A percentile compares a stretch with the other conserved stretches of the same genome.
Evolutionary conservation across 2,797 vertebrate genomes (phyloP).

Genomic region (Aplochiton taeniatus): DNA sequence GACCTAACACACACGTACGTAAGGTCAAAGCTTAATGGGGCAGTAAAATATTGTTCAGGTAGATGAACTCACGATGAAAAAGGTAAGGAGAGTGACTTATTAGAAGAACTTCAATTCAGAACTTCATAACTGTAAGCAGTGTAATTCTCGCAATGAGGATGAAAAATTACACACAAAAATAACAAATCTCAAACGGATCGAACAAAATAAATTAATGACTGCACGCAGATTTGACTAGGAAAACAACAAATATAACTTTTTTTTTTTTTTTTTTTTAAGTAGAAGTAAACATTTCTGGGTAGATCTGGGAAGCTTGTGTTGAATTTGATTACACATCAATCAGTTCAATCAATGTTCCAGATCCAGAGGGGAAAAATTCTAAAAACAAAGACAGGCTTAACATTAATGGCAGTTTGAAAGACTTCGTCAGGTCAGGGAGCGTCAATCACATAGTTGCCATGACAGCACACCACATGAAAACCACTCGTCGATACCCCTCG

Average conservation of each 20-base stretch:
- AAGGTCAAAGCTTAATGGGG: neutral
- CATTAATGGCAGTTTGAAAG: conserved; percentile 16
- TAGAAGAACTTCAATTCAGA: neutral
- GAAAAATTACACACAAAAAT: conserved; percentile 51
- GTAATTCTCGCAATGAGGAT: conserved; percentile 25
- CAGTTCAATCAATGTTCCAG: neutral
- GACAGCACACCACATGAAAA: conserved; percentile 4
- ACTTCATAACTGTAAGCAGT: conserved; percentile 19
- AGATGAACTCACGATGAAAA: no score
- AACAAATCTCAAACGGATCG: conserved; percentile 38
- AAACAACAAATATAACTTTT: neutral
- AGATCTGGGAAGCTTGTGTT: neutral
- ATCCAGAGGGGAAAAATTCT: conserved; percentile 8
- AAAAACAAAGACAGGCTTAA: conserved; percentile 17
- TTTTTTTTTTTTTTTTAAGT: neutral
- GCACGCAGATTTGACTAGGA: conserved; percentile 28
- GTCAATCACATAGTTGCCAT: conserved; percentile 2
- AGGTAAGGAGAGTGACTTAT: neutral
- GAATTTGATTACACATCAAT: neutral
- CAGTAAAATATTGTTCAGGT: neutral
- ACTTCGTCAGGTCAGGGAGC: neutral
- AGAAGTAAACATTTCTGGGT: conserved; percentile 4
- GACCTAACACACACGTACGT: neutral
- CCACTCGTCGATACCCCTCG: conserved; percentile 29
- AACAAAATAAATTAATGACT: conserved; percentile 41